phyloP scores from a whole-genome alignment of 2,797 vertebrate species.

The Lacerta bilineata region DNA sequence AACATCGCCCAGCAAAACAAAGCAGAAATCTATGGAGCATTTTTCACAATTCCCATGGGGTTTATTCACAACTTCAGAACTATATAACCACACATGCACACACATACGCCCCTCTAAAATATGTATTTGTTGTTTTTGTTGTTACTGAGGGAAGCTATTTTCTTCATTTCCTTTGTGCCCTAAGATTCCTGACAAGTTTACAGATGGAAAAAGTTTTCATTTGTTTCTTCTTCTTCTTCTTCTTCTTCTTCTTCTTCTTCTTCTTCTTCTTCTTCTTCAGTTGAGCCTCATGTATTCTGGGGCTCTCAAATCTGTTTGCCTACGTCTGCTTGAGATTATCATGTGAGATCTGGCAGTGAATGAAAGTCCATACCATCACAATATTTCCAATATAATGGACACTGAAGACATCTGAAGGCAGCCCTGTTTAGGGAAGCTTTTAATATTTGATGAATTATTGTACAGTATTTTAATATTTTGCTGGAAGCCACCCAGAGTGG shows the following conservation, averaged over 20 bases:
- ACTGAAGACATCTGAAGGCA: too few species aligned
- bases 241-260: background rate
- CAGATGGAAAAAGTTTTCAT: background rate
- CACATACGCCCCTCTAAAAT: background rate
- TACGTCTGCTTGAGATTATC: background rate
- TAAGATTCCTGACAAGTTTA: background rate
- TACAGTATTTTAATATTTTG: too few species aligned
- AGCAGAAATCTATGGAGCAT: conserved; percentile 58
- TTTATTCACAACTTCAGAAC: conserved; percentile 31
- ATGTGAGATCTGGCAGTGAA: background rate
- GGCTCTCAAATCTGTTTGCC: background rate
- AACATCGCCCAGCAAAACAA: conserved; percentile 45
- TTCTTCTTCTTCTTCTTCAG: background rate
- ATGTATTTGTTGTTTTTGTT: background rate
- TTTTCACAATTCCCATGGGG: conserved; percentile 47
- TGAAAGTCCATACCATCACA: background rate
- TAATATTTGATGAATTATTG: too few species aligned
- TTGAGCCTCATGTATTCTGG: background rate
- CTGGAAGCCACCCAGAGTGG: too few species aligned
- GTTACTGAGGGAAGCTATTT: background rate
- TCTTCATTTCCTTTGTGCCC: background rate
- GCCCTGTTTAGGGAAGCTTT: too few species aligned
- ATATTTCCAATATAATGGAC: background rate
- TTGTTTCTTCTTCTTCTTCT: background rate
- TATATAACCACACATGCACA: background rate